Base-by-base conservation (phyloP, 2,797 vertebrate species). In the Enteromius anoplus region DNA sequence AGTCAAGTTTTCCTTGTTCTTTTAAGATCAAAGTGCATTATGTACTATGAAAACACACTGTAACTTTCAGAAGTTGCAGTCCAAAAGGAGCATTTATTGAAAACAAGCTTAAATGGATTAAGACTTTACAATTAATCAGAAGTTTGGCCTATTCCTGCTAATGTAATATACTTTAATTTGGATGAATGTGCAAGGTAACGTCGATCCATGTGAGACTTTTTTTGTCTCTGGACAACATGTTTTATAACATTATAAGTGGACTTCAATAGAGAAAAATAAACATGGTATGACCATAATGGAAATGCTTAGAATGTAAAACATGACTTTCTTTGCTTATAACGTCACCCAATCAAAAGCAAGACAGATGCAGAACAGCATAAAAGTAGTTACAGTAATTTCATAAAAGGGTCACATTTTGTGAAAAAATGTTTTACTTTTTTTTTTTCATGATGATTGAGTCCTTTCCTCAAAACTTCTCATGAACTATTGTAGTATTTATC, bases 1-100 rank as follows among this genome's bases (percentile, higher is more conserved):
- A 73, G 49, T 37, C 71, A 73, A 37, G 11, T 55, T 55, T 37
- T 37, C 49, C 49, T 37, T 73, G 71, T 37, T 73, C 19, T 73
- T 73, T 73, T 53, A 49, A 37, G 71, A 73, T 73, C 49, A 73
- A 34, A 53, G 71, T 53, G 47, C 0, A 19, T 53, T 1, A 11
- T 73, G 71, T 21, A 37, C 49, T 4, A 29, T 32, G 8, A 72
- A 72, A 29, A 71, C 42, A 47, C 69, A 29, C 40, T 26, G 23
- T 17, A 29, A 26, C 45, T 71, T 34, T 73, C 11, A 37, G 12
- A 58, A 40, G 49, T 75, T 73, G 49, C 29, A 23, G 49, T 40
- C 21, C 34, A 23, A 75, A 75, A 55, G 0, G 15, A 23, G 32
- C 32, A 55, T 58, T 75, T 40, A 37, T 53, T 75, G 12, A 40